Percentiles rank a stretch among this genome's conserved stretches.
Conservation (phyloP, 2,888 invertebrate species). For the Syrphus vitripennis region DNA sequence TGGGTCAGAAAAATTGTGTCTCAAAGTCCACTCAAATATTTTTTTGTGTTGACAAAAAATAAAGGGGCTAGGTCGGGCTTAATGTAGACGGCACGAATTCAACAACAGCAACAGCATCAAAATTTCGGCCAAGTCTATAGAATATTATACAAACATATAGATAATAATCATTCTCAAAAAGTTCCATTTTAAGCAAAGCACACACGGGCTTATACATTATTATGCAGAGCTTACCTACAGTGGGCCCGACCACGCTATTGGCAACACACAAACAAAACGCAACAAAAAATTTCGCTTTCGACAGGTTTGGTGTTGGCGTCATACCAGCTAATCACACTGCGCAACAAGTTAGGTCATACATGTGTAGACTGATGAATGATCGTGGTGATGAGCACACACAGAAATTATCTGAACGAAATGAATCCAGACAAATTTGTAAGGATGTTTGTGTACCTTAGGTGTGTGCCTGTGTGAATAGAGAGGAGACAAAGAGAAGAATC, state of each 20-base stretch:
- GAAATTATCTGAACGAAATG: constrained; percentile 4
- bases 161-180: constrained; percentile 59
- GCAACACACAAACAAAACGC: constrained; percentile 24
- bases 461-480: constrained; percentile 15
- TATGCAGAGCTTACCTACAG: neutral
- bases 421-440: constrained; percentile 13
- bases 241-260: constrained; percentile 18
- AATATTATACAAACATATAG: neutral
- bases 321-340: constrained; percentile 44
- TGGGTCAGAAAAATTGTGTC: constrained; percentile 50
- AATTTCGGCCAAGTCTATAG: constrained; percentile 8
- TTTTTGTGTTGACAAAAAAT: neutral
- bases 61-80: constrained; percentile 48
- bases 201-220: constrained; percentile 8
- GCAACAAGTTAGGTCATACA: constrained; percentile 66
- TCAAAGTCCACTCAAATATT: constrained; percentile 15
- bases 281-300: constrained; percentile 80
- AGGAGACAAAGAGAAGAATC: constrained; percentile 56
- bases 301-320: constrained; percentile 77
- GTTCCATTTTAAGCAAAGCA: constrained; percentile 38
- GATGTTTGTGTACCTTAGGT: neutral
- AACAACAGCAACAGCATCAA: constrained; percentile 41
- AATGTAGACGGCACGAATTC: constrained; percentile 46
- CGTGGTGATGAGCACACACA: neutral
- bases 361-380: constrained; percentile 39